Conservation (phyloP, 2,888 invertebrate species). For the Tipula unca region DNA sequence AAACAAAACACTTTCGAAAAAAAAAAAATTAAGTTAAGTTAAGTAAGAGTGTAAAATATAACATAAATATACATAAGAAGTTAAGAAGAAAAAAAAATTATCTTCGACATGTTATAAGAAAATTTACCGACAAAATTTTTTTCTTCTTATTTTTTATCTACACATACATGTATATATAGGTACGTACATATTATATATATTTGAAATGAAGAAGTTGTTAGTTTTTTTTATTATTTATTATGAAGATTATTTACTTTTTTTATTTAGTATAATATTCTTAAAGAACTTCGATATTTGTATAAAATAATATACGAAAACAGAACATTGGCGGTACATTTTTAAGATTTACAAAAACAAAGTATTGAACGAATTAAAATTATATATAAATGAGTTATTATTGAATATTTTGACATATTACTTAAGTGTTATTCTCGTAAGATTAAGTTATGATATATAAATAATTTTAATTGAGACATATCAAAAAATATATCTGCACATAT, state of each 20-base stretch:
- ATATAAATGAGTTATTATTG: background rate
- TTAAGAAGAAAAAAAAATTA: background rate
- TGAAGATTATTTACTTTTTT: background rate
- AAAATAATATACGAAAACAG: background rate
- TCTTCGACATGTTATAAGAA: background rate
- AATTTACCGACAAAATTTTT: background rate
- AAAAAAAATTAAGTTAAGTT: background rate
- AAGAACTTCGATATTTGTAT: background rate
- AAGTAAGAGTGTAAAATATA: background rate
- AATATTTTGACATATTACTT: background rate
- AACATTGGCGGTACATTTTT: background rate
- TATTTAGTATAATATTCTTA: background rate
- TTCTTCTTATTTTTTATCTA: background rate
- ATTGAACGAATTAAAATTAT: background rate
- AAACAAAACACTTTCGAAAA: background rate
- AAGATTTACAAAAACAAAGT: background rate
- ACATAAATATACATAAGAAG: background rate
- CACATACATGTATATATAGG: background rate
- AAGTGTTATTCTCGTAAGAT: background rate
- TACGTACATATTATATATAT: background rate
- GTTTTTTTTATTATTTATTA: slow-evolving; percentile 14
- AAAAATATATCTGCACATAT: too few relatives aligned
- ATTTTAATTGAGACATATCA: background rate
- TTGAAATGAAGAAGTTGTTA: slow-evolving; percentile 14
- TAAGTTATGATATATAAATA: background rate